Percentiles rank a stretch among this genome's conserved stretches.
Conservation (phyloP, 2,888 invertebrate species). For the Chromoteleia sp. region DNA sequence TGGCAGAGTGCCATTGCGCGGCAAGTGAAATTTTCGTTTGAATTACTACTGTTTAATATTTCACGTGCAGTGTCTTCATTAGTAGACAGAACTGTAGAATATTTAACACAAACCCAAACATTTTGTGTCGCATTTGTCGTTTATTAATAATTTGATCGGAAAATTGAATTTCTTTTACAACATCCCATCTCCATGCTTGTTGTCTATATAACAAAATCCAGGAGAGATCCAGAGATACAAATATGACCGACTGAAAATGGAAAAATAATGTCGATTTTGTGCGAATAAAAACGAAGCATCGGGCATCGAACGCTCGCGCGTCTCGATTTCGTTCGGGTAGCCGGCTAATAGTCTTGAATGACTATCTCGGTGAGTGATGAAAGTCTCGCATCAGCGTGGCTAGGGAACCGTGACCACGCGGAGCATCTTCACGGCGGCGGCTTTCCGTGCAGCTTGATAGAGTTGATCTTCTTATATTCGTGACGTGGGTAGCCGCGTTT, state of each 20-base stretch:
- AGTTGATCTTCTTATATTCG: constrained; percentile 62
- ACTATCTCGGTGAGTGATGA: constrained; percentile 63
- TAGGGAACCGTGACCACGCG: constrained; percentile 67
- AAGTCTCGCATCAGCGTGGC: constrained; percentile 68
- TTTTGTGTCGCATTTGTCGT: neutral
- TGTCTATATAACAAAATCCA: neutral
- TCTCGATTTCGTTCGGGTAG: constrained; percentile 58
- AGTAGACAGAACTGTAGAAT: neutral
- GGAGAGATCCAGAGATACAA: too few species aligned
- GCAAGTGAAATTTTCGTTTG: constrained; percentile 34
- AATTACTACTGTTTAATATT: constrained; percentile 37
- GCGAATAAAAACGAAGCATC: constrained; percentile 7
- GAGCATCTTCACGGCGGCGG: constrained; percentile 48
- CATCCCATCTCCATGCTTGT: neutral
- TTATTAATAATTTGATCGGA: constrained; percentile 3
- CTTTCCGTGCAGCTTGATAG: constrained; percentile 51
- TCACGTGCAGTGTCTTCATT: constrained; percentile 26
- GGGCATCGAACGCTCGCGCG: constrained; percentile 21
- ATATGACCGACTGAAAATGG: neutral
- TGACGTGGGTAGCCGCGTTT: constrained; percentile 59
- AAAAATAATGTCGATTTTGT: constrained; percentile 5
- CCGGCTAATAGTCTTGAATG: constrained; percentile 62
- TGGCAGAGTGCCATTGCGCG: constrained; percentile 49
- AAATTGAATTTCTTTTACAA: constrained; percentile 1
- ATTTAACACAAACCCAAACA: neutral